Evolutionary conservation across 2,113 vertebrate genomes (phyloP).

Genomic region (Planiliza haematocheilus): DNA sequence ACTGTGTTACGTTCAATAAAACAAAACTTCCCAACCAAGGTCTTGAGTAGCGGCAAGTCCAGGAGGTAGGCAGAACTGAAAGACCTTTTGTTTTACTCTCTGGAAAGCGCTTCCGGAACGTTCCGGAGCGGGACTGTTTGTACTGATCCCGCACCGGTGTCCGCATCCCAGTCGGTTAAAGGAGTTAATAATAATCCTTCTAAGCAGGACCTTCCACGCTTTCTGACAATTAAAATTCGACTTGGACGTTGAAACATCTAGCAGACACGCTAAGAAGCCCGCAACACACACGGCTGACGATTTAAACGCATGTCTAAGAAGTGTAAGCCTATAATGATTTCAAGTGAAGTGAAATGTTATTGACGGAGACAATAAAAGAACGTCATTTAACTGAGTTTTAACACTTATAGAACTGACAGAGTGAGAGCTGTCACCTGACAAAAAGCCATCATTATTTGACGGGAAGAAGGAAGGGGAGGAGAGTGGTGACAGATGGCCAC

Average conservation of each 20-base stretch:
- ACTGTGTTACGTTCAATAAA: conserved; percentile 47
- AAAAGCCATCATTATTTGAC: conserved; percentile 7
- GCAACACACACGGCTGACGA: too few relatives aligned
- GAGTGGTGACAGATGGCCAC: conserved; percentile 2
- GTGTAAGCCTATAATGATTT: too few relatives aligned
- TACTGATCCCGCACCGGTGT: conserved; percentile 23
- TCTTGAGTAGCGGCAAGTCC: conserved; percentile 33
- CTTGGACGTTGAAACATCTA: too few relatives aligned
- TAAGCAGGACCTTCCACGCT: background rate
- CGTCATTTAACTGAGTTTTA: background rate
- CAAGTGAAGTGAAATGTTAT: background rate
- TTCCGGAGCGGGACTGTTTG: conserved; percentile 30
- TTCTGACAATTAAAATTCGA: too few relatives aligned
- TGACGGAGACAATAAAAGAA: background rate
- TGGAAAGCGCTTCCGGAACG: conserved; percentile 39
- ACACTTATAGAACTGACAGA: background rate
- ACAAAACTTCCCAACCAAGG: conserved; percentile 61
- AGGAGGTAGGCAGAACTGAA: conserved; percentile 16
- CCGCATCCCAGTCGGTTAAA: background rate
- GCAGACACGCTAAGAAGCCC: too few relatives aligned
- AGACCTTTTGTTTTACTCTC: conserved; percentile 37
- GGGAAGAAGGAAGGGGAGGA: background rate
- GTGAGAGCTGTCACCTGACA: background rate
- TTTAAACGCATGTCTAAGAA: too few relatives aligned
- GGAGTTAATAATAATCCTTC: conserved; percentile 19